A percentile compares a stretch with the other conserved stretches of the same genome.
Conservation (phyloP, 2,113 vertebrate genomes). For the Brienomyrus longianalis region DNA sequence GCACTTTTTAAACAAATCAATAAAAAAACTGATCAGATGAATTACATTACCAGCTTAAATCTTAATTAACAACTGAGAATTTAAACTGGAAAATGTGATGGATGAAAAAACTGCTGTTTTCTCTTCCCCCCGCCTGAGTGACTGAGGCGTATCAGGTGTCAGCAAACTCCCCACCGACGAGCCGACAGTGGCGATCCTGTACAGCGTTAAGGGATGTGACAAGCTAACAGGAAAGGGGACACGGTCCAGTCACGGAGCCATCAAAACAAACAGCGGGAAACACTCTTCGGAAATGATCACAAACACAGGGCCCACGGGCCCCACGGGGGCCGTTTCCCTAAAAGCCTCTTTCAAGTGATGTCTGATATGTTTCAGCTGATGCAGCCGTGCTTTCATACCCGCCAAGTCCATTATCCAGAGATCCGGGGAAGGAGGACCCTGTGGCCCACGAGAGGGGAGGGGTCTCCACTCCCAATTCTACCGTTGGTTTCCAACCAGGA, state of each 20-base stretch:
- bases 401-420: constrained; percentile 25
- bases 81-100: not conserved
- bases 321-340: not conserved
- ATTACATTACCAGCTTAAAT: not conserved
- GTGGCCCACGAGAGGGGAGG: constrained; percentile 19
- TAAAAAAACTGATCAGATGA: not conserved
- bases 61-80: not conserved
- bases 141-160: not conserved
- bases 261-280: not conserved
- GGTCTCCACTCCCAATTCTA: not conserved
- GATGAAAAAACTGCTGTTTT: not conserved
- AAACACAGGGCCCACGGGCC: not conserved
- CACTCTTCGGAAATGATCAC: not conserved
- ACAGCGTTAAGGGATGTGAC: not conserved
- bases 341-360: not conserved
- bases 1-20: not conserved
- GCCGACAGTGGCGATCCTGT: not conserved
- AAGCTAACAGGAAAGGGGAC: not conserved
- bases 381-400: constrained; percentile 39
- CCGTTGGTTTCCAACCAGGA: constrained; percentile 41
- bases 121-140: not conserved
- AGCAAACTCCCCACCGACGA: not conserved
- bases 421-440: not conserved
- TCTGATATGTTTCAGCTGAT: constrained; percentile 32
- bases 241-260: not conserved